A percentile compares a stretch with the other conserved stretches of the same genome.
phyloP scores from a whole-genome alignment of 2,113 vertebrate genomes.

The Andinoacara biseriatus region DNA sequence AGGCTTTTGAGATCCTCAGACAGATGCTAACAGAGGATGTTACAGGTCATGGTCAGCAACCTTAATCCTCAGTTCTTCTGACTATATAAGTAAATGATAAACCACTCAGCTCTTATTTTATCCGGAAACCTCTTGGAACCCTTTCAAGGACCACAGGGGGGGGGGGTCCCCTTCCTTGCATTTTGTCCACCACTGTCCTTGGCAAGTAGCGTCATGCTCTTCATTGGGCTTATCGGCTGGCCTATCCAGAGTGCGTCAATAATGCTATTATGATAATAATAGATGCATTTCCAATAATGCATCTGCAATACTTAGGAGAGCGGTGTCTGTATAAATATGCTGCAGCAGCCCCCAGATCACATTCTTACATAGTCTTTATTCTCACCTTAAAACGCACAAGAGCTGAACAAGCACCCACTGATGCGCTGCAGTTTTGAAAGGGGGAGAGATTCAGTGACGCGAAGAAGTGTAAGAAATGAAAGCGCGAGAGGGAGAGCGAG shows the following conservation, averaged over 20 bases:
- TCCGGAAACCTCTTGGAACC: neutral
- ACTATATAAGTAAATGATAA: constrained; percentile 9
- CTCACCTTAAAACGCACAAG: neutral
- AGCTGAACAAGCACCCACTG: constrained; percentile 2
- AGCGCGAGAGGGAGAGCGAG: constrained; percentile 31
- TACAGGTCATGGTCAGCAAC: neutral
- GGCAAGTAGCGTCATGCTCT: constrained; percentile 15
- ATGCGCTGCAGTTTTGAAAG: neutral
- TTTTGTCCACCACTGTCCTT: constrained; percentile 15
- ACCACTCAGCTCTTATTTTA: neutral
- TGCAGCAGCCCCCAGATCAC: neutral
- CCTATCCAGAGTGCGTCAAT: constrained; percentile 5
- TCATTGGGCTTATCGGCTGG: constrained; percentile 27
- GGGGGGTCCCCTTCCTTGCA: constrained; percentile 1
- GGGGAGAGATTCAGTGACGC: neutral
- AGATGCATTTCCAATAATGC: constrained; percentile 60
- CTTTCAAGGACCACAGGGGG: neutral
- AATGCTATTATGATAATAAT: constrained; percentile 55
- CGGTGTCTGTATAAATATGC: neutral
- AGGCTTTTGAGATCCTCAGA: neutral
- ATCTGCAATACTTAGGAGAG: constrained; percentile 12
- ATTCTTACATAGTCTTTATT: neutral
- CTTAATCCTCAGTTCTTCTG: neutral
- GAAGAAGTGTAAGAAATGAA: constrained; percentile 21
- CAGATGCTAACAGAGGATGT: constrained; percentile 3